Evolutionary conservation across 2,888 invertebrate species (phyloP), one percentile per base, ranked within the genome.

Genomic region (Yponomeuta malinellus): DNA sequence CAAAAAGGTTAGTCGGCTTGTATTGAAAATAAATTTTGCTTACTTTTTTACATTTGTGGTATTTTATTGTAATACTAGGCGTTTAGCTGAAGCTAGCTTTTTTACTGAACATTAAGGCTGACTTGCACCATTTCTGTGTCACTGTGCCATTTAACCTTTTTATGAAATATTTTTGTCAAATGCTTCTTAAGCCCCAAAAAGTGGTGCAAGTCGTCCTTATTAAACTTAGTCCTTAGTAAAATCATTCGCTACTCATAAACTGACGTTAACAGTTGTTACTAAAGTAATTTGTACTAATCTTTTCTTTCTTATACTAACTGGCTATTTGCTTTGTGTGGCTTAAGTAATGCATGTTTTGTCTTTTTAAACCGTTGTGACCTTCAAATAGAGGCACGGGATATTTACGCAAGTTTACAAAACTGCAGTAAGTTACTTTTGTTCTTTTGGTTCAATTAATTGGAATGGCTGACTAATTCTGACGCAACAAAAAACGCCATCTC

Each of bases 1-100:
- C 63, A 70, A 37, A 31, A 65, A 71, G 72, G 72, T 72, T 48
- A 72, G 72, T 72, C 10, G 48, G 66, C 48, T 68, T 52, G 52
- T 68, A 23, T 43, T 64, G 64, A 29, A 64, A 8, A 64, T 23
- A 4, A 29, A 23, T 29, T 64, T 10, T 64, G 64, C 29, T 23
- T 64, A 2, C 2, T 63, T 63, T 64, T 64, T 23, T 29, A 64
- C 52, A 59, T 59, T 59, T 59, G 52, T 59, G 15, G 12, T 59
- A 59, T 15, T 15, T 3, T 4, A 15, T 52, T 52, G 10, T 52
- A 52, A 5, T 52, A 12, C 12, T 59, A 59, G 52, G 15, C 52
- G 15, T 59, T 59, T 12, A 59, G 52, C 52, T 59, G 6, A 52
- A 15, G 52, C 52, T 59, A 59, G 52, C 52, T 15, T 59, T 59